These are phyloP conservation scores for Seira sanloemensis DNA, from an alignment of 2,888 invertebrate species.

Conservation along the genomic window DNA sequence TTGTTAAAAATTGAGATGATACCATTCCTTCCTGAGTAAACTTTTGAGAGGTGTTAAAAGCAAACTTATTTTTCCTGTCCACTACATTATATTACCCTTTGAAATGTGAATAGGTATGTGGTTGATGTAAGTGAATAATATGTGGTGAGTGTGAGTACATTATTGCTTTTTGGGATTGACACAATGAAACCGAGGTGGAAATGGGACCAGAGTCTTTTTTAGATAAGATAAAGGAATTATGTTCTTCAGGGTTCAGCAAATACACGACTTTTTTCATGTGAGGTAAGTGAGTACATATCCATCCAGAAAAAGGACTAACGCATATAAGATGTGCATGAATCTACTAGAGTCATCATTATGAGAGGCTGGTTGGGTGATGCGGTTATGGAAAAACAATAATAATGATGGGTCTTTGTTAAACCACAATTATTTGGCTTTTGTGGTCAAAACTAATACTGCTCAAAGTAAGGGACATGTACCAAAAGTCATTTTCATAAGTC, in stretches of 20 bases:
- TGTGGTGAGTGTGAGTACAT: neutral
- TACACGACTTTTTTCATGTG: slow-evolving; percentile 12
- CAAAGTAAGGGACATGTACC: too few relatives aligned
- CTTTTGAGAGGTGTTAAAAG: neutral
- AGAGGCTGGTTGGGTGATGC: slow-evolving; percentile 8
- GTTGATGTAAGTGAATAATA: neutral
- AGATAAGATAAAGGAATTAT: slow-evolving; percentile 59
- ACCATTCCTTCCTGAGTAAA: neutral
- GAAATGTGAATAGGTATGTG: neutral
- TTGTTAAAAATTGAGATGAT: neutral
- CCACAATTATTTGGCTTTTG: too few relatives aligned
- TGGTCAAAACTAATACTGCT: too few relatives aligned
- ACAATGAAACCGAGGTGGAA: slow-evolving; percentile 37
- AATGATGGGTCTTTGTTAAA: slow-evolving; percentile 16
- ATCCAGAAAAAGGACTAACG: too few relatives aligned
- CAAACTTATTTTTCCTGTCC: neutral
- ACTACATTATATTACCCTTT: too few relatives aligned
- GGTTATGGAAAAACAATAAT: slow-evolving; percentile 40
- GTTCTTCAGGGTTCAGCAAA: slow-evolving; percentile 26
- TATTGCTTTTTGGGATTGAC: neutral
- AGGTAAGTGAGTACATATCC: too few relatives aligned
- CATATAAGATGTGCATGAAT: neutral
- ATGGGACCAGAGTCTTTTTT: slow-evolving; percentile 29
- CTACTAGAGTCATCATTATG: too few relatives aligned
- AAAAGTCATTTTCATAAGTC: too few relatives aligned